phyloP scores from a whole-genome alignment of 1,140 invertebrate species.

The Arion vulgaris region DNA sequence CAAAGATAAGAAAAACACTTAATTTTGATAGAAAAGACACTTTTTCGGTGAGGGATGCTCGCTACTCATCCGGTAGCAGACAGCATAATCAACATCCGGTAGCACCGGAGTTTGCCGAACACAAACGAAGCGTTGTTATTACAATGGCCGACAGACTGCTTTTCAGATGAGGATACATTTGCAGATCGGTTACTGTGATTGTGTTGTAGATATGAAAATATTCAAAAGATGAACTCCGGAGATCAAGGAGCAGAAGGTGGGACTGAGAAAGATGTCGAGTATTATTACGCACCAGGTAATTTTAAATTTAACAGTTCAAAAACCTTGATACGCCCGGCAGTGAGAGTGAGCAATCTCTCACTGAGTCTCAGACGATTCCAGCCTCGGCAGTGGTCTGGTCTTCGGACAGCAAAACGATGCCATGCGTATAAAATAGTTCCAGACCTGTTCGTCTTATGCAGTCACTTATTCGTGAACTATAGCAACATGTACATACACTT shows the following conservation, averaged over 20 bases:
- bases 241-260: conserved; percentile 58
- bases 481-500: neutral
- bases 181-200: conserved; percentile 43
- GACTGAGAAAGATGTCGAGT: conserved; percentile 64
- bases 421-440: conserved; percentile 14
- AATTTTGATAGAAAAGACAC: no score
- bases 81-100: conserved; percentile 48
- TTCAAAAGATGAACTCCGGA: conserved; percentile 56
- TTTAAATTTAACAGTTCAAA: neutral
- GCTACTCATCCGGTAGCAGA: conserved; percentile 31
- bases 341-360: no score
- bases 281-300: conserved; percentile 63
- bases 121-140: conserved; percentile 55
- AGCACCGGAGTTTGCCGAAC: conserved; percentile 58
- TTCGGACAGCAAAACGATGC: conserved; percentile 2
- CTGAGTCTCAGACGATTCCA: neutral
- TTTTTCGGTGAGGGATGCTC: neutral
- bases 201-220: conserved; percentile 42
- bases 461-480: neutral
- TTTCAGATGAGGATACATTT: conserved; percentile 49
- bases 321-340: no score
- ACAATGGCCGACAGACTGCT: conserved; percentile 62
- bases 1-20: no score
- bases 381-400: neutral
- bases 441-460: neutral